Percentiles rank a stretch among this genome's conserved stretches.
phyloP scores from a whole-genome alignment of 1,140 invertebrate species.

The Palaemon carinicauda region DNA sequence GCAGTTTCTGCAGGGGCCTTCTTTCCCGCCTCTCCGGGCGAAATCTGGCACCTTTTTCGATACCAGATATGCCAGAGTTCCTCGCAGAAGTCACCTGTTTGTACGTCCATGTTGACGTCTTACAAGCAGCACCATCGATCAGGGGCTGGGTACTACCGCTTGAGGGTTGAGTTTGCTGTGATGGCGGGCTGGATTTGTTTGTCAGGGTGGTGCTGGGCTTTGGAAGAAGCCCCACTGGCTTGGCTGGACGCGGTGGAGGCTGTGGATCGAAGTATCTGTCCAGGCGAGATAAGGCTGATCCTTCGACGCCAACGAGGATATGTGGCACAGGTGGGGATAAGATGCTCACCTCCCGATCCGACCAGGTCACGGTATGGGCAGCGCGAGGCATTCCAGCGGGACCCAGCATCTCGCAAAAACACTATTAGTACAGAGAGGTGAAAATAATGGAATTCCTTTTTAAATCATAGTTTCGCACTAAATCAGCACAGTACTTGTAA shows the following conservation, averaged over 20 bases:
- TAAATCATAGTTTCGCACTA: constrained; percentile 19
- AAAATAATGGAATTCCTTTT: neutral
- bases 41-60: constrained; percentile 52
- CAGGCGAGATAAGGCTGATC: constrained; percentile 48
- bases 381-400: constrained; percentile 42
- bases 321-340: constrained; percentile 49
- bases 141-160: constrained; percentile 33
- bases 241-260: constrained; percentile 48
- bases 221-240: constrained; percentile 40
- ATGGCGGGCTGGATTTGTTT: constrained; percentile 13
- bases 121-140: constrained; percentile 57
- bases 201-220: constrained; percentile 7
- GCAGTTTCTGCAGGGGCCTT: constrained; percentile 47
- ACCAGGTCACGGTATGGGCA: constrained; percentile 55
- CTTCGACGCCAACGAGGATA: constrained; percentile 43
- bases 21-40: constrained; percentile 55
- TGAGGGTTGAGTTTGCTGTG: neutral
- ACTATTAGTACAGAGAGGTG: neutral
- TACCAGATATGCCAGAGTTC: constrained; percentile 40
- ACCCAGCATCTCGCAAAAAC: constrained; percentile 42
- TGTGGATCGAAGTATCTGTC: constrained; percentile 59
- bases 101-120: constrained; percentile 61
- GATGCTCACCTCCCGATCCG: constrained; percentile 50
- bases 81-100: constrained; percentile 53
- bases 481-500: neutral